These are phyloP conservation scores for Toxostoma redivivum DNA, from an alignment of 2,113 vertebrate species.

Conservation along the genomic window DNA sequence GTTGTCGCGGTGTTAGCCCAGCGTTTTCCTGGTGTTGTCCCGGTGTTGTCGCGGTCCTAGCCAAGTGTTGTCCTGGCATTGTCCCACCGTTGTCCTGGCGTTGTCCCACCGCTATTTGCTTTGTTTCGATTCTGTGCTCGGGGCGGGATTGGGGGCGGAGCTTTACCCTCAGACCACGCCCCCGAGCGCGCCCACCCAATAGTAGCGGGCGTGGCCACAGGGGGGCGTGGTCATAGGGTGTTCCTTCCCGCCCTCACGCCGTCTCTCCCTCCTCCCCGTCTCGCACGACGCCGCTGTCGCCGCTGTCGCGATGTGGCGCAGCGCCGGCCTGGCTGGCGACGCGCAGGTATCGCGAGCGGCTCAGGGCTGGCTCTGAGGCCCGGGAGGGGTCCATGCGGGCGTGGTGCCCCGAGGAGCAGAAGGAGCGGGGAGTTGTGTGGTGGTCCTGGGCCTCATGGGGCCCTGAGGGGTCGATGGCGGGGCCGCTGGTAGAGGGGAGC, in stretches of 20 bases:
- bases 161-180: fast-evolving
- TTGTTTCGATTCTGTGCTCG: too few relatives aligned
- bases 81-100: fast-evolving
- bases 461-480: not conserved
- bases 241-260: not conserved
- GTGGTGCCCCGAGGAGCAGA: too few relatives aligned
- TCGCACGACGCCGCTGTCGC: not conserved
- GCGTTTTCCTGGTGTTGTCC: fast-evolving
- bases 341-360: not conserved
- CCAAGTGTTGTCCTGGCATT: too few relatives aligned
- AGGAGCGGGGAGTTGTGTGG: not conserved
- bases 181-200: fast-evolving
- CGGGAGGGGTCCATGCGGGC: fast-evolving
- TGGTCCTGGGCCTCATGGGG: not conserved
- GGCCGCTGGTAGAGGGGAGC: not conserved
- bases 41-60: fast-evolving
- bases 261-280: fast-evolving
- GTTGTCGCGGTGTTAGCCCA: fast-evolving
- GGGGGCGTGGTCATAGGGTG: fast-evolving
- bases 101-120: too few relatives aligned
- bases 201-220: fast-evolving
- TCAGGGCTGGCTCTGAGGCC: not conserved
- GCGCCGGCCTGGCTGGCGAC: not conserved
- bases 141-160: not conserved
- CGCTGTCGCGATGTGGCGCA: not conserved